A percentile compares a stretch with the other conserved stretches of the same genome.
Evolutionary conservation across 2,888 invertebrate species (phyloP).

Genomic region (Aphelenchoides bicaudatus): DNA sequence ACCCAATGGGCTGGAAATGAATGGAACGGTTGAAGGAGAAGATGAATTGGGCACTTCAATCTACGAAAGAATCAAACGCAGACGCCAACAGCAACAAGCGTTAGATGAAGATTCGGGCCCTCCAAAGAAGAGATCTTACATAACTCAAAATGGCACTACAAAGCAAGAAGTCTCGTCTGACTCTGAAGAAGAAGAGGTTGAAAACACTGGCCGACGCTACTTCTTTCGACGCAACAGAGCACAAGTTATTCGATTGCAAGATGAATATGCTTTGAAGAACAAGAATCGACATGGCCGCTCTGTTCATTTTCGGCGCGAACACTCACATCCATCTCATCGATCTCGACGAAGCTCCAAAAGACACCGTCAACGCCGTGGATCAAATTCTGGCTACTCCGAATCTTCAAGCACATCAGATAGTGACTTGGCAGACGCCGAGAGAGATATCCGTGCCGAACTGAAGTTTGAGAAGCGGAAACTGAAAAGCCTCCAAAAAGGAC

Average conservation of each 20-base stretch:
- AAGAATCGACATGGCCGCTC: neutral
- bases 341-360: neutral
- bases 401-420: slow-evolving; percentile 15
- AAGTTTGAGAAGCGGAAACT: slow-evolving; percentile 38
- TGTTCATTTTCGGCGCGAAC: neutral
- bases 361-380: neutral
- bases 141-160: slow-evolving; percentile 1
- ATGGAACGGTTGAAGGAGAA: neutral
- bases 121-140: slow-evolving; percentile 3
- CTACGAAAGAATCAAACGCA: slow-evolving; percentile 26
- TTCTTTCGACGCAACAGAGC: slow-evolving; percentile 13
- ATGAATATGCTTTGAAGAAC: slow-evolving; percentile 3
- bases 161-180: neutral
- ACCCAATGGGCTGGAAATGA: neutral
- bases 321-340: neutral
- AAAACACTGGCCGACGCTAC: slow-evolving; percentile 14
- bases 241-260: slow-evolving; percentile 9
- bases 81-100: slow-evolving; percentile 19
- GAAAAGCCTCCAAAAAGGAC: slow-evolving; percentile 36
- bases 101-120: neutral
- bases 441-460: slow-evolving; percentile 35
- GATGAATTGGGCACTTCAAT: slow-evolving; percentile 14
- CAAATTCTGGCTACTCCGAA: neutral
- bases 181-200: slow-evolving; percentile 21
- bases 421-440: slow-evolving; percentile 23